Conservation (phyloP, 2,797 vertebrate species). For the Bradypodion ventrale region DNA sequence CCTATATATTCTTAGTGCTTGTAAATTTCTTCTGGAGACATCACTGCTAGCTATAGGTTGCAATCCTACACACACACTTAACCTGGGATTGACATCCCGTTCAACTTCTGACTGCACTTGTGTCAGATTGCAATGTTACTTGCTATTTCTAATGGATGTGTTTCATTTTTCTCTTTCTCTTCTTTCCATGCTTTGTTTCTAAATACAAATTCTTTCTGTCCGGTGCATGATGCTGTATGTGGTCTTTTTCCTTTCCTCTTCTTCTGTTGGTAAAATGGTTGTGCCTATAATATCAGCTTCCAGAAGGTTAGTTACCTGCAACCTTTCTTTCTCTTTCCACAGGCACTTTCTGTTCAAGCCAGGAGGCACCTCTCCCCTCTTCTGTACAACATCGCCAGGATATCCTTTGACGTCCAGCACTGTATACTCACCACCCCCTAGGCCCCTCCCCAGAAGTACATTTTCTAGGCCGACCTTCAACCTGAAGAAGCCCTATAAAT, state of each 20-base stretch:
- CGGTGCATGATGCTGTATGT: conserved; percentile 56
- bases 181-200: not conserved
- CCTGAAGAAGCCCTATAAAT: conserved; percentile 97
- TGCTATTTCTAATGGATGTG: conserved; percentile 41
- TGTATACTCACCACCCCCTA: conserved; percentile 96
- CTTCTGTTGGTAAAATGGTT: conserved; percentile 50
- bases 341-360: conserved; percentile 99
- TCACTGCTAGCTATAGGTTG: conserved; percentile 46
- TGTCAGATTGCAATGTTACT: not conserved
- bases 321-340: conserved; percentile 67
- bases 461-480: conserved; percentile 96
- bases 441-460: conserved; percentile 94
- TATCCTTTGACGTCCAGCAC: conserved; percentile 99
- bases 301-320: conserved; percentile 50
- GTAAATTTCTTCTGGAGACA: conserved; percentile 48
- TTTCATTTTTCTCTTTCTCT: not conserved
- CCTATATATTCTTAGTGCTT: conserved; percentile 35
- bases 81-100: not conserved
- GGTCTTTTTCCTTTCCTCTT: conserved; percentile 28
- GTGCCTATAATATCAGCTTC: not conserved
- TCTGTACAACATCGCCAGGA: conserved; percentile 95
- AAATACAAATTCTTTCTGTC: conserved; percentile 36
- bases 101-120: not conserved
- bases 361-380: conserved; percentile 95
- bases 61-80: not conserved